Evolutionary conservation across 2,797 vertebrate species (phyloP).

Genomic region (Acrocephalus scirpaceus): DNA sequence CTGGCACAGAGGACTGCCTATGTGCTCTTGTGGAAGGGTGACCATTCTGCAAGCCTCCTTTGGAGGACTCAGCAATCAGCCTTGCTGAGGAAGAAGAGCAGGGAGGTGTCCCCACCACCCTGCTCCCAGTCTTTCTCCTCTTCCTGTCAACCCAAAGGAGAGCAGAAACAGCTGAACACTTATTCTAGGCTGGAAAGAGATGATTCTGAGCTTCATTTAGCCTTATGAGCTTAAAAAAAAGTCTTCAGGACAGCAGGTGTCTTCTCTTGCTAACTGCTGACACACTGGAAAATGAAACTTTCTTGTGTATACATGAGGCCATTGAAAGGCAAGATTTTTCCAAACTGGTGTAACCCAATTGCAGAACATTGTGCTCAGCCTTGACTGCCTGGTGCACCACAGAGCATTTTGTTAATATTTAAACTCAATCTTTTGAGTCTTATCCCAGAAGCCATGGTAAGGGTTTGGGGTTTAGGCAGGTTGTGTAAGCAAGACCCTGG

Average conservation of each 20-base stretch:
- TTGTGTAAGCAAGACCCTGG: background rate
- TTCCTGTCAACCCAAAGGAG: background rate
- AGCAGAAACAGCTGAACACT: background rate
- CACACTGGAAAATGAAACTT: background rate
- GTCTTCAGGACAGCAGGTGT: background rate
- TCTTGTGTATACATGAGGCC: background rate
- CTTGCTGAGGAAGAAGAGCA: background rate
- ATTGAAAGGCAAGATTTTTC: background rate
- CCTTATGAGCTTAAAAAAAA: background rate
- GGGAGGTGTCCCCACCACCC: background rate
- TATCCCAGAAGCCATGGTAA: background rate
- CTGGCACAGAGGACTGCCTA: background rate
- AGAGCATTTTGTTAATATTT: conserved; percentile 35
- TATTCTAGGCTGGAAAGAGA: background rate
- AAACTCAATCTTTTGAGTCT: conserved; percentile 6
- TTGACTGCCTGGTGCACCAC: background rate
- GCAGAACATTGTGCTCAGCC: background rate
- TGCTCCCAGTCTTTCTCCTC: background rate
- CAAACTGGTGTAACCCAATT: background rate
- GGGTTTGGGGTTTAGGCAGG: background rate
- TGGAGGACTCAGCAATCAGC: background rate
- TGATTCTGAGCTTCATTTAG: background rate
- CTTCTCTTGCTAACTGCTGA: background rate
- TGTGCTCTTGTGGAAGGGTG: background rate
- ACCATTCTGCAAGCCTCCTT: background rate